Base-by-base conservation (phyloP, 92 coral and sea anemone species). In the Epizoanthus illoricatus region DNA sequence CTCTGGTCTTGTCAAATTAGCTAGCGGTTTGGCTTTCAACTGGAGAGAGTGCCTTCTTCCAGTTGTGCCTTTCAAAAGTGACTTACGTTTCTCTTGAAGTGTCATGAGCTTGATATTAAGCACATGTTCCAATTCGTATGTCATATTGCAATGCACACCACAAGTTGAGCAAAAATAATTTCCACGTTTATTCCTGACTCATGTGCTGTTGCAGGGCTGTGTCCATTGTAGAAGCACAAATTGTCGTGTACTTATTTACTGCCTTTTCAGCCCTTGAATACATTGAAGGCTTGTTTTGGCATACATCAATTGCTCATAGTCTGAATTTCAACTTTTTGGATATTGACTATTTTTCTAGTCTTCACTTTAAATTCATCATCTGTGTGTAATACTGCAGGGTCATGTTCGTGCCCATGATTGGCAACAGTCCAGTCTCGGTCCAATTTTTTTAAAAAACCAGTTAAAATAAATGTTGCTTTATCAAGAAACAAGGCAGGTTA, bases 361-460 rank as follows among this genome's bases (percentile, higher is more conserved):
- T 68, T 85, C 73, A 21, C 81, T 54, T 61, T 71, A 67, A 75
- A 88, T 69, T 85, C 87, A 41, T 71, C 73, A 65, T 45, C 42
- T 24, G 84, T 73, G 70, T 74, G 69, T 58, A 65, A 49, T 57
- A 86, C 83, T 33, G 89, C 83, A 17, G 83, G 81, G 59, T 84
- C 81, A 74, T 84, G 59, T 13, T 71, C 23, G 54, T 86, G 58
- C n/a, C 89, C 87, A 86, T 81, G 83, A 40, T 81, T 86, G 47
- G 76, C 75, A 70, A 70, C 57, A 70, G 55, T 3, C 42, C 58
- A 70, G 67, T 28, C 67, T 62, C n/a, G 71, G 36, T 19, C 71
- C 40, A 45, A 12, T 45, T 67, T 67, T 67, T 1, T 11, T 5
- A 18, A 28, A 28, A 28, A 28, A 28, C 36, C 36, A 28, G 36